Evolutionary conservation across 2,113 vertebrate species (phyloP).

Genomic region (Xyliphius kryptos): DNA sequence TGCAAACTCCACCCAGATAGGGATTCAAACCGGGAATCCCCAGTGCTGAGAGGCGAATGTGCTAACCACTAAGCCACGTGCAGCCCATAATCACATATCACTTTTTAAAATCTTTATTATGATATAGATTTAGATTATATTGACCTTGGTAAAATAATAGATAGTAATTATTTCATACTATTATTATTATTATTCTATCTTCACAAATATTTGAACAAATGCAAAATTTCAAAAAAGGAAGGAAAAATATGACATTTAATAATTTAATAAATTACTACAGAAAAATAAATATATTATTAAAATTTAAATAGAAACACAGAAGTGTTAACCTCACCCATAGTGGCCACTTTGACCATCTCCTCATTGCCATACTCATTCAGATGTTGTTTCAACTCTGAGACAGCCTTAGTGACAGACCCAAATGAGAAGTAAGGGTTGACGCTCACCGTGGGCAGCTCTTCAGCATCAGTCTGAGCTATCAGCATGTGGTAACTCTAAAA

Average conservation of each 20-base stretch:
- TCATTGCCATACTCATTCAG: conserved; percentile 69
- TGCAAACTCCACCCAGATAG: too few relatives aligned
- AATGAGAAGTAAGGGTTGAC: conserved; percentile 72
- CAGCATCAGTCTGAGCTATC: conserved; percentile 65
- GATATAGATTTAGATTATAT: too few relatives aligned
- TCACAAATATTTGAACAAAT: too few relatives aligned
- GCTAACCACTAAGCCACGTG: too few relatives aligned
- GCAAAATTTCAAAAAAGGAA: too few relatives aligned
- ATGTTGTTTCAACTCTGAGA: conserved; percentile 71
- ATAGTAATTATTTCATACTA: too few relatives aligned
- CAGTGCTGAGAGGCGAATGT: too few relatives aligned
- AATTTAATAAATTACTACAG: background rate
- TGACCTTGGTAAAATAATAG: too few relatives aligned
- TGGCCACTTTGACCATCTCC: conserved; percentile 67
- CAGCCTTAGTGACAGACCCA: conserved; percentile 60
- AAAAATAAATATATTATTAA: background rate
- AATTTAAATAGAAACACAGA: background rate
- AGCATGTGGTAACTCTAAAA: conserved; percentile 67
- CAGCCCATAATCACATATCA: too few relatives aligned
- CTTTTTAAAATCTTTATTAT: too few relatives aligned
- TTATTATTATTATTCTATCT: too few relatives aligned
- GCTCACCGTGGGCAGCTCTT: conserved; percentile 65
- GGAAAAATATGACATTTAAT: background rate
- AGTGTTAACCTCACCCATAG: conserved; percentile 49
- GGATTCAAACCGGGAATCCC: too few relatives aligned